Evolutionary conservation across 1,140 invertebrate genomes (phyloP).

Genomic region (Rhopalosiphum maidis): DNA sequence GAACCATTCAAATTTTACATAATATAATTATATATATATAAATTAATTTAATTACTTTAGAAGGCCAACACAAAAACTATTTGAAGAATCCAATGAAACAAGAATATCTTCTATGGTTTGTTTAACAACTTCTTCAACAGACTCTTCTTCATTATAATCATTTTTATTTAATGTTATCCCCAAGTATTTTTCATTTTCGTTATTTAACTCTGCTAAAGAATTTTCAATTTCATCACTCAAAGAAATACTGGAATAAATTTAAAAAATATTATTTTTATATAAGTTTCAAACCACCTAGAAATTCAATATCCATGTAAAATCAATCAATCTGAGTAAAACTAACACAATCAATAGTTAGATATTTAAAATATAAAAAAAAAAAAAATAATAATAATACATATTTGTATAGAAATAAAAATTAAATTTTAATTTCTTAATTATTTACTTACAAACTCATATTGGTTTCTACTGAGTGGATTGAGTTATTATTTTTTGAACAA

Average conservation of each 20-base stretch:
- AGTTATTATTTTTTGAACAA: too few species aligned
- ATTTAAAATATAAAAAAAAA: too few species aligned
- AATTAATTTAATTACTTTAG: background rate
- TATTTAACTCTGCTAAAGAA: background rate
- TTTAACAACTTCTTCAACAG: background rate
- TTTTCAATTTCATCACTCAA: background rate
- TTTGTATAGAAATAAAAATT: too few species aligned
- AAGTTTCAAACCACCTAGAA: background rate
- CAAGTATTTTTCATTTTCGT: background rate
- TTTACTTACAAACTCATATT: too few species aligned
- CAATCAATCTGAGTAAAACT: too few species aligned
- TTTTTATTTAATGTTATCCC: background rate
- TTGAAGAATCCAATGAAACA: background rate
- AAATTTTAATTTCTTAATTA: too few species aligned
- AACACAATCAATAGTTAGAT: too few species aligned
- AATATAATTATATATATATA: too few species aligned
- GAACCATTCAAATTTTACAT: background rate
- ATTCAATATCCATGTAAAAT: too few species aligned
- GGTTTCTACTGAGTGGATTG: too few species aligned
- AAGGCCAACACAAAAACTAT: background rate
- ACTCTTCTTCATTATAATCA: background rate
- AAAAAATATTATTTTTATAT: background rate
- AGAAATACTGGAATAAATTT: background rate
- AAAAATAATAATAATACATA: too few species aligned
- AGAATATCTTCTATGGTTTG: background rate